Conservation (phyloP, 2,888 invertebrate genomes). For the Alentia gelatinosa region DNA sequence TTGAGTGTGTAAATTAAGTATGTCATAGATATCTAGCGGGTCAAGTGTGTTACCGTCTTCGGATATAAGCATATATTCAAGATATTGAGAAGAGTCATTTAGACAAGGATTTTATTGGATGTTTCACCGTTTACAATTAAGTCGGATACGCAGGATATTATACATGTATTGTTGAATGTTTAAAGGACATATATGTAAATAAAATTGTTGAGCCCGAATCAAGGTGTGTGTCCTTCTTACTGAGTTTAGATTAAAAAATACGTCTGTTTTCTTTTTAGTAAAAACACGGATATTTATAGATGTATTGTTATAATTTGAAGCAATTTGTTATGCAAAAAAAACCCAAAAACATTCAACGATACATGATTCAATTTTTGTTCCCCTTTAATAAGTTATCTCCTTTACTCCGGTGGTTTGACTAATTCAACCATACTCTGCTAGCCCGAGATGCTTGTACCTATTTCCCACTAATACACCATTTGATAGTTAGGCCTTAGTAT, state of each 20-base stretch:
- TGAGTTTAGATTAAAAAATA: neutral
- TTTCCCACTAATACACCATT: too few species aligned
- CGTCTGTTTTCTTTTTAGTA: neutral
- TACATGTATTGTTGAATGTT: constrained; percentile 42
- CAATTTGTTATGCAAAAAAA: too few species aligned
- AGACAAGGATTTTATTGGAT: neutral
- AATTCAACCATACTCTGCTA: too few species aligned
- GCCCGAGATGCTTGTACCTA: too few species aligned
- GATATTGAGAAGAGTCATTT: neutral
- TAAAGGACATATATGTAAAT: constrained; percentile 24
- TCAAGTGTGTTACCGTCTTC: neutral
- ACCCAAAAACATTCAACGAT: constrained; percentile 35
- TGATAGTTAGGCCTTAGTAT: too few species aligned
- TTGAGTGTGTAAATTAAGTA: too few species aligned
- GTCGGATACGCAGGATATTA: neutral
- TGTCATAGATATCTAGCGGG: too few species aligned
- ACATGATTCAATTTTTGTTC: neutral
- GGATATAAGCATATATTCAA: neutral
- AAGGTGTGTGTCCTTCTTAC: neutral
- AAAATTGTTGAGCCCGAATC: neutral
- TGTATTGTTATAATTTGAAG: neutral
- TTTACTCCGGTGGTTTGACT: too few species aligned
- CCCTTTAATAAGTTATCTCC: too few species aligned
- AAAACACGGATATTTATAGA: neutral
- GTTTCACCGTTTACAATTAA: neutral